These are phyloP conservation scores for Drosophila barbarae DNA, from an alignment of 2,888 invertebrate genomes.

Conservation along the genomic window DNA sequence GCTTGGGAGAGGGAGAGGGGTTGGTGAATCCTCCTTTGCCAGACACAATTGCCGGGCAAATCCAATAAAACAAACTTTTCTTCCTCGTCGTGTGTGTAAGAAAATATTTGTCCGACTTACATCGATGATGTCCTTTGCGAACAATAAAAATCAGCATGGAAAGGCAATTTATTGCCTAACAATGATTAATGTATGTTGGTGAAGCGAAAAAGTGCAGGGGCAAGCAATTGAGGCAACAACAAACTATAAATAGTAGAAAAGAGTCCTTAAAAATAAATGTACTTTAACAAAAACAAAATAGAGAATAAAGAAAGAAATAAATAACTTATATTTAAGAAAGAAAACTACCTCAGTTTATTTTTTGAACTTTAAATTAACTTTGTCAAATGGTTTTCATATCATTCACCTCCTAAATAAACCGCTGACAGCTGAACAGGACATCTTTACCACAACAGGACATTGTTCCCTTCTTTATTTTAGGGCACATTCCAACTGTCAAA, in stretches of 20 bases:
- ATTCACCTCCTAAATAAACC: background rate
- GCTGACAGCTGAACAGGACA: constrained; percentile 52
- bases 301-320: background rate
- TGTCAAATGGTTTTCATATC: constrained; percentile 45
- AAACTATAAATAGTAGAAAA: background rate
- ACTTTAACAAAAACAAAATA: no score
- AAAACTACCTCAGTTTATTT: background rate
- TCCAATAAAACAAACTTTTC: constrained; percentile 63
- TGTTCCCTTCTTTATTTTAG: background rate
- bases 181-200: constrained; percentile 55
- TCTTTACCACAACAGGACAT: background rate
- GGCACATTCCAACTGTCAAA: constrained; percentile 13
- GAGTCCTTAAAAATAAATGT: background rate
- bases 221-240: background rate
- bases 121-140: constrained; percentile 20
- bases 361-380: constrained; percentile 43
- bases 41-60: constrained; percentile 47
- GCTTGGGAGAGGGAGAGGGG: constrained; percentile 33
- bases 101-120: constrained; percentile 61
- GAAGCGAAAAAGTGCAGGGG: no score
- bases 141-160: constrained; percentile 76
- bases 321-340: no score
- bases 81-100: constrained; percentile 49
- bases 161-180: constrained; percentile 74
- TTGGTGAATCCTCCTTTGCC: constrained; percentile 29